Percentiles rank a stretch among this genome's conserved stretches.
phyloP scores from a whole-genome alignment of 2,888 invertebrate species.

The Orthosia cruda region DNA sequence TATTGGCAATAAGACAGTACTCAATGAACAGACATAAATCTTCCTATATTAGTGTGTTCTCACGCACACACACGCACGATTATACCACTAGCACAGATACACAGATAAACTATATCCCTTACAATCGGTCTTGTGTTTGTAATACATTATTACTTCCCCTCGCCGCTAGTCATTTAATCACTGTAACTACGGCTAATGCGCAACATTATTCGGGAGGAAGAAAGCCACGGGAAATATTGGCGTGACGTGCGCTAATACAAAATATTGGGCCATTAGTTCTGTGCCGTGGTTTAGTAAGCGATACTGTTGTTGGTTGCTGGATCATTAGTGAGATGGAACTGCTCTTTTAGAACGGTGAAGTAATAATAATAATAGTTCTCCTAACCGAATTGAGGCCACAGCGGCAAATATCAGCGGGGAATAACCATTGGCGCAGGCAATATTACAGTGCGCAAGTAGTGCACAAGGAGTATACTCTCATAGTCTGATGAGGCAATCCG shows the following conservation, averaged over 20 bases:
- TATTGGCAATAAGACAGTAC: constrained; percentile 51
- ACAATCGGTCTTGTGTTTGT: constrained; percentile 75
- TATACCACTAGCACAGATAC: constrained; percentile 28
- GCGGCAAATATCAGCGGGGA: too few species aligned
- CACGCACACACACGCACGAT: constrained; percentile 23
- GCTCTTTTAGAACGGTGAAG: constrained; percentile 9
- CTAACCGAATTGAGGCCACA: too few species aligned
- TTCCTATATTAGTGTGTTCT: constrained; percentile 30
- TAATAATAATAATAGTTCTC: not conserved
- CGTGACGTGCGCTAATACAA: constrained; percentile 84
- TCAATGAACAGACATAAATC: constrained; percentile 45
- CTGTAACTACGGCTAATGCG: constrained; percentile 90
- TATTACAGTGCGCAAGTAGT: too few species aligned
- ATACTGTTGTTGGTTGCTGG: constrained; percentile 39
- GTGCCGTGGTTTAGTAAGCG: constrained; percentile 49
- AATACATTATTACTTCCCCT: constrained; percentile 84
- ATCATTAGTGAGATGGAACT: constrained; percentile 44
- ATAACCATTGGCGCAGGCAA: too few species aligned
- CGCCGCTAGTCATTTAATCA: constrained; percentile 88
- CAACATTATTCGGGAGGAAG: constrained; percentile 88
- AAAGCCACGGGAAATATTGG: constrained; percentile 86
- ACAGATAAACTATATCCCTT: constrained; percentile 59
- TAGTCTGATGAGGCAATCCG: too few species aligned
- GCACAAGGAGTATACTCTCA: too few species aligned
- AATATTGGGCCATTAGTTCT: constrained; percentile 80